Evolutionary conservation across 2,888 invertebrate species (phyloP), one percentile per base, ranked within the genome.

Genomic region (Raillietiella orientalis): DNA sequence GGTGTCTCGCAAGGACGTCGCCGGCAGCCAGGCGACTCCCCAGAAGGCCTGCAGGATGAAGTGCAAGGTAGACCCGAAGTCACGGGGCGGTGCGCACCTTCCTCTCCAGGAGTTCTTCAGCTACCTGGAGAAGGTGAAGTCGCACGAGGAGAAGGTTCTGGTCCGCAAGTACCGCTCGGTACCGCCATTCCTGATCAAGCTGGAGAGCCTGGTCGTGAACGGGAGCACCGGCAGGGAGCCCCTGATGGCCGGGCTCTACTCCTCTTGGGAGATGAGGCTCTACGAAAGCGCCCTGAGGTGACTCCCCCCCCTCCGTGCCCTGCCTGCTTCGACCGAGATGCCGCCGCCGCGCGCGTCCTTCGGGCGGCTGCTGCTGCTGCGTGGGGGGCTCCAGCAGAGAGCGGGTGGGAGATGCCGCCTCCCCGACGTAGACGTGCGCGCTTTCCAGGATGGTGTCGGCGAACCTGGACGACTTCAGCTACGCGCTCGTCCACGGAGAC

Each of bases 191-290:
- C 50, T 84, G 9, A 62, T 66, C 36, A 82, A 82, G 46, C 45
- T 82, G 32, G 82, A 84, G 46, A 69, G 67, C 32, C 48, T 82
- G 17, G 67, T 77, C 2, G 55, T 74, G 12, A 65, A 66, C 30
- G 64, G 69, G 2, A 66, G 66, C 34, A 66, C 69, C 0, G 77
- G 79, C 3, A 53, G 50, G 26, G 66, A 66, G 1, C 44, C 53
- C 1, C 59, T 62, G 32, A 71, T 84, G 66, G 50, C 50, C 4
- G 49, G 62, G 2, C 75, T 72, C 42, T 84, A 82, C 39, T 50
- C 56, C 1, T 58, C 56, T 42, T 82, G 77, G 69, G 82, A 82
- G 42, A 58, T 56, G 37, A 64, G 65, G 43, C 60, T 75, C 12
- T 75, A 66, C 41, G 51, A 53, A 12, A 55, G 60, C 4, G n/a